These are phyloP conservation scores for Pagrus major DNA, from an alignment of 2,113 vertebrate species.

Conservation along the genomic window DNA sequence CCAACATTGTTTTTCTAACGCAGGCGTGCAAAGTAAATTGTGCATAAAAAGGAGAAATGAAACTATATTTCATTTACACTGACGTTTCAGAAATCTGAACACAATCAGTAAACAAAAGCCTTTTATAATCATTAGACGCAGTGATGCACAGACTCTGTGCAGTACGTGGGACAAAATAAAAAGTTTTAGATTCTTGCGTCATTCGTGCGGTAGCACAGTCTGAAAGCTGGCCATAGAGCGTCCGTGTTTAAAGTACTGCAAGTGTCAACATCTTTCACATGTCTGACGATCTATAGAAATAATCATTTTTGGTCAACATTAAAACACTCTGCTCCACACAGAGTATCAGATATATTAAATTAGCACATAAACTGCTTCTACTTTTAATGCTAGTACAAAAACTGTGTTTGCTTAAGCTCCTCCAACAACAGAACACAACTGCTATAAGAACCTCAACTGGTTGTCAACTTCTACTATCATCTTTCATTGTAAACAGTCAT, in stretches of 20 bases:
- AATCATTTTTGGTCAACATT: too few relatives aligned
- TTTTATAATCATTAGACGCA: constrained; percentile 31
- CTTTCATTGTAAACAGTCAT: neutral
- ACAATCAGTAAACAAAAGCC: constrained; percentile 28
- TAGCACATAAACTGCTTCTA: neutral
- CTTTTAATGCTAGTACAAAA: neutral
- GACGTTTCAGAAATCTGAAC: constrained; percentile 16
- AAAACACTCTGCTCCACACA: neutral
- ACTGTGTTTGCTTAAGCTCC: neutral
- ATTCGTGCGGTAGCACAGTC: neutral
- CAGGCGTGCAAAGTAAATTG: constrained; percentile 35
- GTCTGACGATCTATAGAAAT: neutral
- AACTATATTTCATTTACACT: constrained; percentile 37
- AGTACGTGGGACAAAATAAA: neutral
- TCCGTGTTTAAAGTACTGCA: neutral
- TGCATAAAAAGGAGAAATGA: constrained; percentile 34
- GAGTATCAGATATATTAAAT: neutral
- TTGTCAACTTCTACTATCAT: neutral
- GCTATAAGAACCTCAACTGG: neutral
- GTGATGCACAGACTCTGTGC: constrained; percentile 2
- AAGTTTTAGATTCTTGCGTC: constrained; percentile 10
- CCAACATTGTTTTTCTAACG: constrained; percentile 48
- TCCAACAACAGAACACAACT: neutral
- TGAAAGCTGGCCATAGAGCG: neutral
- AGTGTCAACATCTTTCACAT: constrained; percentile 3